Evolutionary conservation across 2,888 invertebrate species (phyloP), one percentile per base, ranked within the genome.

Genomic region (Heterodera filipjevi): DNA sequence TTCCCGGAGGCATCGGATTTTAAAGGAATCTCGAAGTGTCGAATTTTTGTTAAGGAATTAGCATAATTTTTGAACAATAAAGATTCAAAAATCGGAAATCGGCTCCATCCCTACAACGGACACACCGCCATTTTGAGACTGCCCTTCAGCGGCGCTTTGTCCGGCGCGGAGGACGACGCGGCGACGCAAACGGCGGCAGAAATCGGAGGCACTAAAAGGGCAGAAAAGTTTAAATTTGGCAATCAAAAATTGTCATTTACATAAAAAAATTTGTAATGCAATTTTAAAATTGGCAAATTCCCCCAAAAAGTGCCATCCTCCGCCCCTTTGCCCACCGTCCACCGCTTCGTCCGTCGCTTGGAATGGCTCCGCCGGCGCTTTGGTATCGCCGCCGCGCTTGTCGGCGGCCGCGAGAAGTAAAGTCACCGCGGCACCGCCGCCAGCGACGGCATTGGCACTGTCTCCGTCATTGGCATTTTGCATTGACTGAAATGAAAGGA

Each of bases 321-420:
- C 14, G 30, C 33, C 71, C 72, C 32, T 72, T 27, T 27, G 46
- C 72, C 53, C 32, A 27, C 46, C 85, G 83, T 77, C 86, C 19
- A 85, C 85, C 14, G 75, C 66, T 39, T 83, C n/a, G n/a, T 86
- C 86, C 19, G 85, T 85, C 14, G 75, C 66, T 39, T 83, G 82
- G 64, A 35, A 44, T 49, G 80, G 39, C 22, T 77, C 76, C 74
- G 33, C 27, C 35, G 16, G 27, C 19, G 19, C 14, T n/a, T n/a
- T 19, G 74, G 22, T 10, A 39, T 39, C 44, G 59, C 22, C 46
- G 27, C 14, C 32, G 14, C 3, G 14, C 39, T 39, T 22, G 59
- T 8, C 46, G 27, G 27, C 32, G 14, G 16, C 33, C 39, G 3
- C 33, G 30, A 68, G 68, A 16, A 68, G 68, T 19, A 68, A 8